Evolutionary conservation across 2,113 vertebrate genomes (phyloP).

Genomic region (Harpagus bidentatus): DNA sequence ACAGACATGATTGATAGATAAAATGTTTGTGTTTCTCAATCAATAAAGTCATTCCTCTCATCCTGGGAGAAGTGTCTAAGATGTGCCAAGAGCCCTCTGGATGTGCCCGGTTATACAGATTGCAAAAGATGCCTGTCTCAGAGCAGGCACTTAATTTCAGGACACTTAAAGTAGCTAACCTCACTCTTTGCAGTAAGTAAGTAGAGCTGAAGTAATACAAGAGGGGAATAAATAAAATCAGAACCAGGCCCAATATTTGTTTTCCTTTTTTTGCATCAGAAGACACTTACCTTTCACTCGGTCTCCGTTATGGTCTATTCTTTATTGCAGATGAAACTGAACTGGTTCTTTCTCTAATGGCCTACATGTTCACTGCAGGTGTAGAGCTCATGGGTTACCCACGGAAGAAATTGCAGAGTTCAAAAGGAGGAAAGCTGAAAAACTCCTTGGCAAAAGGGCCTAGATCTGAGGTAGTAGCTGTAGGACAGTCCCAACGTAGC

Average conservation of each 20-base stretch:
- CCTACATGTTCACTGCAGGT: slow-evolving; percentile 76
- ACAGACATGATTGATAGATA: background rate
- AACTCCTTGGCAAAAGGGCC: slow-evolving; percentile 73
- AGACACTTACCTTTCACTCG: background rate
- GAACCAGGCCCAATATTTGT: background rate
- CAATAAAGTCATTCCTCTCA: background rate
- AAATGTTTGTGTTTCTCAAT: background rate
- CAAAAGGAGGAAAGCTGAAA: slow-evolving; percentile 85
- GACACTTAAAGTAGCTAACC: background rate
- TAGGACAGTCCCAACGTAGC: background rate
- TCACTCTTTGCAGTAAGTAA: background rate
- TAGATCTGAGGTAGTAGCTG: slow-evolving; percentile 78
- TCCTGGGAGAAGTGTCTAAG: background rate
- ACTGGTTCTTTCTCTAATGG: slow-evolving; percentile 49
- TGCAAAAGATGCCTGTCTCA: background rate
- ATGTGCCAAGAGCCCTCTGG: background rate
- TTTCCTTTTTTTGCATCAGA: background rate
- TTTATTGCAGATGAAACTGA: slow-evolving; percentile 34
- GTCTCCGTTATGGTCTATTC: background rate
- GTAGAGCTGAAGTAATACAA: background rate
- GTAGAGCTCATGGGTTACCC: slow-evolving; percentile 82
- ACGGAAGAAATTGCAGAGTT: slow-evolving; percentile 83
- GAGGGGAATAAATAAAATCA: background rate
- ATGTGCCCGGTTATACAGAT: background rate
- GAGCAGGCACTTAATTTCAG: background rate